A percentile compares a stretch with the other conserved stretches of the same genome.
These are phyloP conservation scores for Saccostrea echinata DNA, from an alignment of 1,140 invertebrate genomes.

Conservation along the genomic window DNA sequence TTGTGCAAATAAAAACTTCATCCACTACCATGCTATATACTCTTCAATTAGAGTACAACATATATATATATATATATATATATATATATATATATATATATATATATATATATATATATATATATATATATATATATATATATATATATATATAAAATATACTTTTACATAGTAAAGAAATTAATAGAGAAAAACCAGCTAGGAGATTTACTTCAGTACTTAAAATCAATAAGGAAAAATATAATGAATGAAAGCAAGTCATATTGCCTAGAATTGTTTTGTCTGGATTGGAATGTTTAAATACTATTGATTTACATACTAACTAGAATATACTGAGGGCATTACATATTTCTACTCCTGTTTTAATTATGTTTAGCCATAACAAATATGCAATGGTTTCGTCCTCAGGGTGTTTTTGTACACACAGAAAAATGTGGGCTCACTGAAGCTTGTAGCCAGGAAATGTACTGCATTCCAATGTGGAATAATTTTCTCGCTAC, in stretches of 20 bases:
- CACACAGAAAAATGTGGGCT: neutral
- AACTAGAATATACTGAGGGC: neutral
- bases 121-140: no score
- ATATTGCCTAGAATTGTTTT: constrained; percentile 14
- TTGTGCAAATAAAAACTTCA: no score
- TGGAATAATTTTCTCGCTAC: constrained; percentile 37
- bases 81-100: no score
- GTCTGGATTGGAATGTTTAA: constrained; percentile 10
- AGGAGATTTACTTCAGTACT: no score
- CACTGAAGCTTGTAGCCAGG: neutral
- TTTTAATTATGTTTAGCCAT: neutral
- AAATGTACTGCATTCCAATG: constrained; percentile 26
- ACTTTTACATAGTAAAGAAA: no score
- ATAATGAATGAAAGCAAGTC: neutral
- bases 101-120: no score
- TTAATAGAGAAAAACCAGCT: no score
- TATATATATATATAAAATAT: no score
- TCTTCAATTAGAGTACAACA: no score
- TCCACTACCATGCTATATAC: no score
- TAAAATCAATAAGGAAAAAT: no score
- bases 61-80: no score
- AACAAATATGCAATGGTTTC: neutral
- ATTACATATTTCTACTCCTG: neutral
- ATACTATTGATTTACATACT: constrained; percentile 13
- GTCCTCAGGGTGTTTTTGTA: neutral